Evolutionary conservation across 2,888 invertebrate species (phyloP), one percentile per base, ranked within the genome.

Genomic region (Amiota mariae): DNA sequence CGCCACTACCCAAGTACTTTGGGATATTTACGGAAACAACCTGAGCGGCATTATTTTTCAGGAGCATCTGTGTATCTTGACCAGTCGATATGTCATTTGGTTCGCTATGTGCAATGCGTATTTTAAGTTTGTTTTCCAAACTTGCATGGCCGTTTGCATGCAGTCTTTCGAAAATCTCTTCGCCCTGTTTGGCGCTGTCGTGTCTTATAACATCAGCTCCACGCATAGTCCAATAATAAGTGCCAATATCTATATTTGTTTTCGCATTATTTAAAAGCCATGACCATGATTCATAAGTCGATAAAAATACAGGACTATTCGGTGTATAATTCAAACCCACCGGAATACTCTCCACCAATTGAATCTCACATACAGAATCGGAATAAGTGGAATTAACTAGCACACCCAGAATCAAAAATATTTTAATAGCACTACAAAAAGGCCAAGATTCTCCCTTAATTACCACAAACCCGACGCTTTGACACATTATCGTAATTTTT

Each of bases 181-280:
- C 97, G 71, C 98, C 98, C 91, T 91, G 92, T 91, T 91, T 91
- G 83, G 94, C 93, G 80, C 95, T 94, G 80, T 94, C 93, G 90
- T 96, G 94, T 75, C 94, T 94, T 88, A 94, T 93, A 2, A 95
- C 93, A 91, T 98, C 97, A 80, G 93, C 92, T 82, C 93, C 93
- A 79, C 94, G 93, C 88, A 99, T 92, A 10, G 96, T 94, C 98
- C 98, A 99, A 91, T 99, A 99, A 88, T 95, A 95, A 49, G 97
- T 96, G 0, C 96, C 98, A 87, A 99, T 97, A 89, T 98, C 96
- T 87, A 99, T 94, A 20, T 93, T 92, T 72, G 92, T 89, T 85
- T 94, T 92, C 72, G 98, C 97, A 79, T 92, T 91, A 73, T 92
- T 92, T 85, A 98, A 93, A 80, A 99, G 91, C 78, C 93, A 91